Evolutionary conservation across 2,888 invertebrate genomes (phyloP).

Genomic region (Phortica okadai): DNA sequence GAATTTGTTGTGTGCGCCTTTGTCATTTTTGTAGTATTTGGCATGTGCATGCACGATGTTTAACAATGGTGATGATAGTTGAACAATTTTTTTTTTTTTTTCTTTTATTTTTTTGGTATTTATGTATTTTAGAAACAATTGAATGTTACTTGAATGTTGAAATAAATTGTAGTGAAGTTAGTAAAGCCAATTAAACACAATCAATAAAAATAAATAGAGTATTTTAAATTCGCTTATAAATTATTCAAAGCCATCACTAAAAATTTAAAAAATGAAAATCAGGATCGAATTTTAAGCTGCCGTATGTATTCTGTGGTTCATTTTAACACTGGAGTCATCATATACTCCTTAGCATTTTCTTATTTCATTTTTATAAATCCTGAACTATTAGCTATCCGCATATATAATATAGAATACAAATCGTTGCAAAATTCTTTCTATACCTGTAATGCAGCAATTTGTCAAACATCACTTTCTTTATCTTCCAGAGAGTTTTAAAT

Average conservation of each 20-base stretch:
- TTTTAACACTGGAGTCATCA: no score
- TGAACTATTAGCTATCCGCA: no score
- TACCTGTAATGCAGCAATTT: no score
- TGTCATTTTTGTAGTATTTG: conserved; percentile 16
- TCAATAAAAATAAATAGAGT: neutral
- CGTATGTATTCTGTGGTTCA: no score
- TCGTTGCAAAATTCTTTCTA: no score
- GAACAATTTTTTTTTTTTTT: neutral
- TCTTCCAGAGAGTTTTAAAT: no score
- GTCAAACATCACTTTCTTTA: no score
- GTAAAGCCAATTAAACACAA: neutral
- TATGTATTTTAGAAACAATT: neutral
- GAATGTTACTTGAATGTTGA: neutral
- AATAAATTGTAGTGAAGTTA: neutral
- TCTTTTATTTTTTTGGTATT: neutral
- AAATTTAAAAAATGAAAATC: neutral
- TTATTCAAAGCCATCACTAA: neutral
- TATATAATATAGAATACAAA: no score
- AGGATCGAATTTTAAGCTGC: no score
- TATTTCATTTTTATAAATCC: no score
- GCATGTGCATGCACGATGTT: conserved; percentile 41
- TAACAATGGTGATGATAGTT: conserved; percentile 31
- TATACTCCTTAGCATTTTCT: no score
- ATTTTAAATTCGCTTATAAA: conserved; percentile 16
- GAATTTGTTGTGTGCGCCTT: conserved; percentile 13